phyloP scores from a whole-genome alignment of 2,888 invertebrate genomes.

The Norana najaformis region DNA sequence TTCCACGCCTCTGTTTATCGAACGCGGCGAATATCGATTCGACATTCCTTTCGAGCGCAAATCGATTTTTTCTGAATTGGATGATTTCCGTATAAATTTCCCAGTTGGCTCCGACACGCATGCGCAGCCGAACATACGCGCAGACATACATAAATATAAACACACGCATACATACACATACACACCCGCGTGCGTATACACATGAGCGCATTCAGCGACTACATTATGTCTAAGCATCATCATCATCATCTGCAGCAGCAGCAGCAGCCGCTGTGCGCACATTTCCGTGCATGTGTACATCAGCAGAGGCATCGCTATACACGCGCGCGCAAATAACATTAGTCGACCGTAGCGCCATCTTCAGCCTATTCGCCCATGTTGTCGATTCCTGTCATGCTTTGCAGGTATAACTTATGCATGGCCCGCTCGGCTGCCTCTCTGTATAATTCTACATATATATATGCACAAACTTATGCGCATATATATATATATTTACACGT shows the following conservation, averaged over 20 bases:
- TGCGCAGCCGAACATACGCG: not conserved
- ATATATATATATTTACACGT: not conserved
- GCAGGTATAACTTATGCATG: slow-evolving; percentile 13
- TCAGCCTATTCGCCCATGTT: not conserved
- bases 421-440: not conserved
- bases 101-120: not conserved
- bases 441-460: not conserved
- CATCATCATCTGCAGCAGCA: not conserved
- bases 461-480: not conserved
- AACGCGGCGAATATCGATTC: not conserved
- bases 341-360: not conserved
- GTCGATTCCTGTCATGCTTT: slow-evolving; percentile 7
- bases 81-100: slow-evolving; percentile 9
- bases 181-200: not conserved
- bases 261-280: too few relatives aligned
- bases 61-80: not conserved
- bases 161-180: not conserved
- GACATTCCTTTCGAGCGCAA: not conserved
- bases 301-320: not conserved
- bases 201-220: slow-evolving; percentile 17
- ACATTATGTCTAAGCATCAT: not conserved
- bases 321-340: not conserved
- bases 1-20: not conserved
- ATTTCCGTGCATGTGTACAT: too few relatives aligned
- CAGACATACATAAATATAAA: not conserved